These are phyloP conservation scores for Melipona beecheii DNA, from an alignment of 2,888 invertebrate species.

Conservation along the genomic window DNA sequence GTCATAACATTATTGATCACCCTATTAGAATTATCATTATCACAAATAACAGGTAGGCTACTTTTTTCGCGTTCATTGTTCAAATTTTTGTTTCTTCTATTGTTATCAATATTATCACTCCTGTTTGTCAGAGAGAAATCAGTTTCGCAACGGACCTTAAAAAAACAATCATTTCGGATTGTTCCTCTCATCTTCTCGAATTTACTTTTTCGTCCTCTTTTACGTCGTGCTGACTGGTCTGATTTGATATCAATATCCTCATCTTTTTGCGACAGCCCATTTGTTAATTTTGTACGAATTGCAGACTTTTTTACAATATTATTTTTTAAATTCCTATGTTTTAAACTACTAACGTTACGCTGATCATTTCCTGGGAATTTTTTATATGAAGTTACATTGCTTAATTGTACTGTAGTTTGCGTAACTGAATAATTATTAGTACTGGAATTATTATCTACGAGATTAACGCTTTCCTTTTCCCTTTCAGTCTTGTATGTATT, in stretches of 20 bases:
- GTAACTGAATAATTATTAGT: neutral
- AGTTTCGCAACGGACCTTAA: no score
- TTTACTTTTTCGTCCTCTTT: conserved; percentile 26
- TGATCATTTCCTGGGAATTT: neutral
- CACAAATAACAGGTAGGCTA: conserved; percentile 10
- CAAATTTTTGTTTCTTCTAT: neutral
- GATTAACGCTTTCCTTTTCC: neutral
- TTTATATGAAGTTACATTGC: neutral
- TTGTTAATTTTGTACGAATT: neutral
- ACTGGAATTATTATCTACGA: neutral
- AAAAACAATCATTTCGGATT: neutral
- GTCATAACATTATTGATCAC: neutral
- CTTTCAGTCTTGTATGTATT: neutral
- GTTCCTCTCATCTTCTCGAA: neutral
- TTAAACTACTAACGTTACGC: neutral
- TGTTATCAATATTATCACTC: neutral
- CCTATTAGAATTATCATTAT: neutral
- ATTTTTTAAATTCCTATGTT: neutral
- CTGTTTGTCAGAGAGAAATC: no score
- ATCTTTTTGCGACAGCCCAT: neutral
- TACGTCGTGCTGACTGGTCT: neutral
- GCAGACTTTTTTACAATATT: neutral
- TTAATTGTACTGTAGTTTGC: neutral
- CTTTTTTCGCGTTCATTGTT: neutral
- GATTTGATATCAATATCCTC: neutral